phyloP scores from a whole-genome alignment of 2,888 invertebrate genomes.

The Agriotes lineatus region DNA sequence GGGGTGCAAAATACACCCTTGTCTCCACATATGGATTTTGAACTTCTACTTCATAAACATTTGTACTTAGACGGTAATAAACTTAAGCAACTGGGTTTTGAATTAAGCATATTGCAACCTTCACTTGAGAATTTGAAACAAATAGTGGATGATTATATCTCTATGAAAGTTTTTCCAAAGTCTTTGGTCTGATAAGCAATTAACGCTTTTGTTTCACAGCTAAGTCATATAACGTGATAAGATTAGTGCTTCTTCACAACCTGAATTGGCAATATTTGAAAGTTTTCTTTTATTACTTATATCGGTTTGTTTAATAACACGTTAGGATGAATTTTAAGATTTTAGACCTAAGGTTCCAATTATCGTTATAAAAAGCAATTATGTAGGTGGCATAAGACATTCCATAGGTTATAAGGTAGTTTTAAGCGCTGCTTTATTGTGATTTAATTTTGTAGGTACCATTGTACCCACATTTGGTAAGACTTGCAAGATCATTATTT shows the following conservation, averaged over 20 bases:
- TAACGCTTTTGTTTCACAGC: background rate
- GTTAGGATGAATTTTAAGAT: background rate
- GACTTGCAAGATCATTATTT: constrained; percentile 1
- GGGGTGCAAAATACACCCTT: constrained; percentile 86
- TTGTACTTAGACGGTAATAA: constrained; percentile 80
- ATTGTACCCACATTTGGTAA: constrained; percentile 25
- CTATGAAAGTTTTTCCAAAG: constrained; percentile 86
- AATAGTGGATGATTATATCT: constrained; percentile 85
- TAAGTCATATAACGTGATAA: constrained; percentile 19
- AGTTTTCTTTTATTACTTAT: no score
- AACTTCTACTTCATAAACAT: constrained; percentile 85
- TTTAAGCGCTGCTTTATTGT: constrained; percentile 45
- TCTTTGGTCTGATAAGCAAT: constrained; percentile 66
- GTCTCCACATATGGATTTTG: constrained; percentile 88
- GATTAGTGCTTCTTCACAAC: constrained; percentile 6
- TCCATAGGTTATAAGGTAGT: constrained; percentile 42
- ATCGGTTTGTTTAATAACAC: no score
- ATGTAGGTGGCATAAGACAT: constrained; percentile 25
- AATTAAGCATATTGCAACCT: constrained; percentile 72
- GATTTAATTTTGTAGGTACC: constrained; percentile 36
- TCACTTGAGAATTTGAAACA: constrained; percentile 65
- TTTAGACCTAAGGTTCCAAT: background rate
- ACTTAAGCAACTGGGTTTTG: constrained; percentile 73
- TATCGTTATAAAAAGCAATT: constrained; percentile 7
- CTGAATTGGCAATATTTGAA: background rate